Base-by-base conservation (phyloP, 1,140 invertebrate species). In the Drosophila prosaltans region DNA sequence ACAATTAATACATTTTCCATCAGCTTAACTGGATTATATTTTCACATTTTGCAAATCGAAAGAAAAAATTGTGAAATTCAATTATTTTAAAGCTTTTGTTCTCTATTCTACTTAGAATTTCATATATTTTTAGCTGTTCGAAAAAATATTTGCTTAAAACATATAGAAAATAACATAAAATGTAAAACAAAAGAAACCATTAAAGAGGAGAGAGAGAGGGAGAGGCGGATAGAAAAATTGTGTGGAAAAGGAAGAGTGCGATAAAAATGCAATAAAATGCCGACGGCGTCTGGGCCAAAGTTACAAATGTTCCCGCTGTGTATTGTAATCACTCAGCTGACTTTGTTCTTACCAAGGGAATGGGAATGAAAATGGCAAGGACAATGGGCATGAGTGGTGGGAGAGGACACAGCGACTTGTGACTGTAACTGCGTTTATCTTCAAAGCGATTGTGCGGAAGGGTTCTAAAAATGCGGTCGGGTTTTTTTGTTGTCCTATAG, bases 191-290 rank as follows among this genome's bases (percentile, higher is more conserved):
- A 54, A 32, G 39, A 64, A 51, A 40, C 55, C 54, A 51, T 32
- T 41, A n/a, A 61, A 32, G 55, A 10, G 40, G 39, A 26, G 6
- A 2, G 11, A 41, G 40, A 24, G 39, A 2, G 3, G 6, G 32
- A 36, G 32, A 21, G 36, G 11, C 7, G 0, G n/a, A 41, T 24
- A 24, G 39, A 5, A 0, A 36, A 5, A 36, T 36, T 58, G 3
- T 7, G 7, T 4, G 0, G 40, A 5, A 0, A 41, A 8, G 55
- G 51, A 24, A 28, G 24, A 60, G 54, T 40, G 58, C 32, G 62
- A 80, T 84, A 84, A 80, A 82, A 80, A 69, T 80, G 81, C 64
- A 77, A 83, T 83, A 83, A 80, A 83, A 84, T 54, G 40, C 40
- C 60, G 51, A 66, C 61, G 54, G 58, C 43, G 63, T 65, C 62